Evolutionary conservation across 2,888 invertebrate species (phyloP).

Genomic region (Pollenia angustigena): DNA sequence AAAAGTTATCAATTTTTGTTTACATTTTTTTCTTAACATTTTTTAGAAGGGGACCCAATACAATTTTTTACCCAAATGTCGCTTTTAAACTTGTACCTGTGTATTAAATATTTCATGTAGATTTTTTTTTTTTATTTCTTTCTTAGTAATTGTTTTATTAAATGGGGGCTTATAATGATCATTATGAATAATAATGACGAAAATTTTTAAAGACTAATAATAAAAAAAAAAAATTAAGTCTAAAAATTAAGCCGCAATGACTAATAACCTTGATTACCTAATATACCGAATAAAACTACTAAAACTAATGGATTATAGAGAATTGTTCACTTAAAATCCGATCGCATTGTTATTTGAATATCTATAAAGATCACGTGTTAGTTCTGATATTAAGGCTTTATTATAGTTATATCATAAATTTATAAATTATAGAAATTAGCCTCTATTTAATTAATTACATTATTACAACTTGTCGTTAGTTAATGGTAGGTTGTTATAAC

Average conservation of each 20-base stretch:
- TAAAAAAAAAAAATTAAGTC: neutral
- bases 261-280: slow-evolving; percentile 11
- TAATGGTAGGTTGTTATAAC: too few species aligned
- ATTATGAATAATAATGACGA: neutral
- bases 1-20: slow-evolving; percentile 20
- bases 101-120: neutral
- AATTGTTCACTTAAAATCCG: too few species aligned
- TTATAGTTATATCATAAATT: too few species aligned
- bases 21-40: neutral
- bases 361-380: too few species aligned
- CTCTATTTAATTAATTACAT: too few species aligned
- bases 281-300: neutral
- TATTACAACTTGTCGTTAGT: too few species aligned
- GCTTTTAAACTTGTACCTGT: slow-evolving; percentile 15
- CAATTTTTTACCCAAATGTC: neutral
- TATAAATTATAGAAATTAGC: too few species aligned
- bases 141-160: slow-evolving; percentile 21
- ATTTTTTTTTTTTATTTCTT: neutral
- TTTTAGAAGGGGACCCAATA: slow-evolving; percentile 33
- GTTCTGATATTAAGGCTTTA: too few species aligned
- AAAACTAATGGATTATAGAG: neutral
- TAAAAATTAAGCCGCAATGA: neutral
- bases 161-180: slow-evolving; percentile 34
- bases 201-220: slow-evolving; percentile 5
- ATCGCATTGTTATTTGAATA: too few species aligned